Conservation (phyloP, 1,140 invertebrate species). For the Rhizoglyphus robini region DNA sequence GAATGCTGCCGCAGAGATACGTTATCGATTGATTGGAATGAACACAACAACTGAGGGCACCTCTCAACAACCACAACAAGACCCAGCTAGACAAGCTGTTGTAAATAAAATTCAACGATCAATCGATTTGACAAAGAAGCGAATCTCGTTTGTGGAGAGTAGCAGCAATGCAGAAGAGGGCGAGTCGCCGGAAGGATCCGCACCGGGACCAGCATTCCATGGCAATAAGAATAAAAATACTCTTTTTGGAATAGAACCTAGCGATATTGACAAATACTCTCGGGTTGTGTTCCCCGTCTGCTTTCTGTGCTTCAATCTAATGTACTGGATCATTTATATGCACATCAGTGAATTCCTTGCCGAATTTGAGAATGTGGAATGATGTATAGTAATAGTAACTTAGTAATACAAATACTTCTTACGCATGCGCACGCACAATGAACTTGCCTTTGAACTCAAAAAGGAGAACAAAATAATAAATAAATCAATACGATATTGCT, state of each 20-base stretch:
- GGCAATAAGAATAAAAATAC: constrained; percentile 60
- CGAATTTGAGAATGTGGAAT: constrained; percentile 21
- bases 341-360: constrained; percentile 80
- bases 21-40: constrained; percentile 8
- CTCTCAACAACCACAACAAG: background rate
- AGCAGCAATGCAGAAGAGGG: background rate
- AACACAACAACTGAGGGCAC: too few species aligned
- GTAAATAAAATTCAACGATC: background rate
- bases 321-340: constrained; percentile 95
- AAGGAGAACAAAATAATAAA: too few species aligned
- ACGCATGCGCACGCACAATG: too few species aligned
- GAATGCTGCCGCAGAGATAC: background rate
- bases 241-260: constrained; percentile 72
- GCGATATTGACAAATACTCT: constrained; percentile 91
- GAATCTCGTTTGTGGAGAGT: background rate
- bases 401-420: too few species aligned
- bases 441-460: too few species aligned
- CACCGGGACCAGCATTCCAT: background rate
- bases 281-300: constrained; percentile 88
- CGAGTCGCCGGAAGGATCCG: background rate
- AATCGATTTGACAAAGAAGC: background rate
- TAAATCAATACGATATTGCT: too few species aligned
- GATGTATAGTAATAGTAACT: too few species aligned
- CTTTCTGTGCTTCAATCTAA: constrained; percentile 92
- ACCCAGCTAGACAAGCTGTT: background rate